Percentiles rank a stretch among this genome's conserved stretches.
Evolutionary conservation across 2,888 invertebrate genomes (phyloP).

Genomic region (Archips xylosteana): DNA sequence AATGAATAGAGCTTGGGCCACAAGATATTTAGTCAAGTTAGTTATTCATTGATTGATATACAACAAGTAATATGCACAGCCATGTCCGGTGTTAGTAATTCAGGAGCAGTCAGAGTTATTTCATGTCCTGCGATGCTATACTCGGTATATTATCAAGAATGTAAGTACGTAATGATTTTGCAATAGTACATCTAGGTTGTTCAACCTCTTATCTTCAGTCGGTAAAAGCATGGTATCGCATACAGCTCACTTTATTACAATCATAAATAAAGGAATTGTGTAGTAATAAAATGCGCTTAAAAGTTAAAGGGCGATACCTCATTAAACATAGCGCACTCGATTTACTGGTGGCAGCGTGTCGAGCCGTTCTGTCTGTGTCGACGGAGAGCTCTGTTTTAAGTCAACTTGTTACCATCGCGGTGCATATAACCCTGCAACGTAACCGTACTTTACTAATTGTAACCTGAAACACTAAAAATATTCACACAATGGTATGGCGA

Average conservation of each 20-base stretch:
- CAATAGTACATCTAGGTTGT: slow-evolving; percentile 42
- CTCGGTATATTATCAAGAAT: background rate
- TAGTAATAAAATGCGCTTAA: background rate
- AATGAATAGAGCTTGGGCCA: background rate
- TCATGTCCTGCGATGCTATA: background rate
- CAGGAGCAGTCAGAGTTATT: background rate
- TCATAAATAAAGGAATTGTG: slow-evolving; percentile 8
- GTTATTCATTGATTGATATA: too few species aligned
- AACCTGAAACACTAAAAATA: slow-evolving; percentile 47
- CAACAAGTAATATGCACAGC: too few species aligned
- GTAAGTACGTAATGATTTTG: background rate
- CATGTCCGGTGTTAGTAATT: background rate
- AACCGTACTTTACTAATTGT: slow-evolving; percentile 38
- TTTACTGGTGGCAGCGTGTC: background rate
- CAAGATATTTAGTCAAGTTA: too few species aligned
- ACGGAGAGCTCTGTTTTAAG: background rate
- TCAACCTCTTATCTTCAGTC: slow-evolving; percentile 42
- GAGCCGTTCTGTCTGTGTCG: background rate
- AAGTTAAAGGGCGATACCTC: slow-evolving; percentile 8
- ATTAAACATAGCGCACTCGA: background rate
- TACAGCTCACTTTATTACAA: background rate
- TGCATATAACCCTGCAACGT: slow-evolving; percentile 4
- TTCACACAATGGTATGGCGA: slow-evolving; percentile 56
- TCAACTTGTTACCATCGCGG: background rate
- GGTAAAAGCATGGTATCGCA: background rate